Base-by-base conservation (phyloP, 2,113 vertebrate species). In the Tachysurus fulvidraco region DNA sequence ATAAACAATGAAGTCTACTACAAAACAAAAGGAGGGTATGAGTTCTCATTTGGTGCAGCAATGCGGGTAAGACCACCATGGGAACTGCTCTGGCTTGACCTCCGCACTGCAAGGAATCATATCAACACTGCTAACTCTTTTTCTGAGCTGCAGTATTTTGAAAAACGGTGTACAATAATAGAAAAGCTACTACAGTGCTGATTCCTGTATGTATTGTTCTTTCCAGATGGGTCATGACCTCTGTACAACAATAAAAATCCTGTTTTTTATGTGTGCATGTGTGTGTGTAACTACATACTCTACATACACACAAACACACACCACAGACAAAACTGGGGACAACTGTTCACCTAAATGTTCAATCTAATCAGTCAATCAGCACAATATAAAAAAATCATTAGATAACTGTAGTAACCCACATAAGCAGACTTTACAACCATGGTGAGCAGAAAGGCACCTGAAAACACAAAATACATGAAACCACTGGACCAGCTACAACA, bases 161-260 rank as follows among this genome's bases (percentile, higher is more conserved):
- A 92, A 71, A 81, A 50, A 78, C 81, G 59, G 77, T 74, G 81
- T 57, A 83, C 23, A 82, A 88, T 25, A 71, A 87, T 90, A 90
- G 85, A 91, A 91, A 87, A 90, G 28, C 78, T 86, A 69, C 64
- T 65, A 65, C 71, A 80, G 25, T 46, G 7, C 65, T 65, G 65
- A 87, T 86, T 87, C 81, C 86, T 86, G 84, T 91, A 87, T 93
- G 90, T 88, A 88, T 91, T 62, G 87, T 89, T 91, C 92, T 92
- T 89, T 91, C 85, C 59, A 59, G 73, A 55, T 89, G 78, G 54
- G 46, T 57, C 50, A 17, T 2, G 21, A 7, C 74, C 41, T 76
- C 19, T 77, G 46, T 54, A 77, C 5, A 10, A 14, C 50, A 46
- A 77, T 54, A 54, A 23, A 36, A 77, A 77, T 12, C 50, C 13